These are phyloP conservation scores for Lepus timidus DNA, from an alignment of 2,113 vertebrate species.

Conservation along the genomic window DNA sequence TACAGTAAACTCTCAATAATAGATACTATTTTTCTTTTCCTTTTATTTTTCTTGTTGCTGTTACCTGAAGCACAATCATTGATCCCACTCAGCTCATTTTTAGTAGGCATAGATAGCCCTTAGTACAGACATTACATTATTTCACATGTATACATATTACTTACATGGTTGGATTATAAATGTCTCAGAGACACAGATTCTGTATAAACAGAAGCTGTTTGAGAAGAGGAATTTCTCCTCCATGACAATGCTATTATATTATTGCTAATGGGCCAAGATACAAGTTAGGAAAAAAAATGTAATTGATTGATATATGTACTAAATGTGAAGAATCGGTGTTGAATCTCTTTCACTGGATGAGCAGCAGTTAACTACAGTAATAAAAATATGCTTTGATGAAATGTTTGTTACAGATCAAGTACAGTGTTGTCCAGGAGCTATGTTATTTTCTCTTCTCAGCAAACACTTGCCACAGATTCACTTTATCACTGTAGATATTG, in stretches of 20 bases:
- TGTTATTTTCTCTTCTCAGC: background rate
- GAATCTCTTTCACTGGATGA: background rate
- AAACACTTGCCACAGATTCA: background rate
- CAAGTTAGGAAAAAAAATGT: background rate
- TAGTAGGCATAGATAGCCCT: background rate
- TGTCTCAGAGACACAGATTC: background rate
- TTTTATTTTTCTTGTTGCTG: background rate
- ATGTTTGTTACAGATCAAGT: background rate
- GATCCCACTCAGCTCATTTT: background rate
- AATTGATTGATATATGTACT: background rate
- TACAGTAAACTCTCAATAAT: background rate
- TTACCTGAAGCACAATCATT: background rate
- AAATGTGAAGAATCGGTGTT: background rate
- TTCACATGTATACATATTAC: background rate
- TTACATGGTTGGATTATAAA: background rate
- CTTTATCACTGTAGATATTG: background rate
- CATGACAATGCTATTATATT: background rate
- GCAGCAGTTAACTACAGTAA: background rate
- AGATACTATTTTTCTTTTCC: background rate
- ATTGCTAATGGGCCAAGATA: background rate
- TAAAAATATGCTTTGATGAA: background rate
- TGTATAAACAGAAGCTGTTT: constrained; percentile 8
- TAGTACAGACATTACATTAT: background rate
- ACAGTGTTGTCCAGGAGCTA: fast-evolving
- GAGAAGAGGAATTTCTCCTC: background rate